Conservation (phyloP, 1,140 invertebrate genomes). For the Temnothorax curvispinosus region DNA sequence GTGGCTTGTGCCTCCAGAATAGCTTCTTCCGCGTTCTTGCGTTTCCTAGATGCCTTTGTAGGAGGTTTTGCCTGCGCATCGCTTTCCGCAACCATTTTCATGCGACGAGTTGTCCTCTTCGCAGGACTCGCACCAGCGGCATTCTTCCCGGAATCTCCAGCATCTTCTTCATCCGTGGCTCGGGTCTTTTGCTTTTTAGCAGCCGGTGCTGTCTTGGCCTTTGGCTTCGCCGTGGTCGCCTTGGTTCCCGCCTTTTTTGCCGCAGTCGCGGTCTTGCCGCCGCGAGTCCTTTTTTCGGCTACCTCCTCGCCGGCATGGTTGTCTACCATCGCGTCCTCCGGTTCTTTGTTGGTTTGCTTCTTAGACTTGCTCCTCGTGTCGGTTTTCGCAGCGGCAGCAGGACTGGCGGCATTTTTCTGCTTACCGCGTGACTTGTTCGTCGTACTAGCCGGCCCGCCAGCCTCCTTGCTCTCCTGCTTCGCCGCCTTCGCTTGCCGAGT, state of each 20-base stretch:
- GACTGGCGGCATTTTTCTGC: neutral
- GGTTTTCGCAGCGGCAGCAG: too few species aligned
- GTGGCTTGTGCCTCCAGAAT: neutral
- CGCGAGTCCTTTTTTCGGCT: neutral
- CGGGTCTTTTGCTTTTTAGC: neutral
- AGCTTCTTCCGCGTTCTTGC: neutral
- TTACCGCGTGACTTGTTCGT: neutral
- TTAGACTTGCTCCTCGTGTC: too few species aligned
- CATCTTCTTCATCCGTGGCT: neutral
- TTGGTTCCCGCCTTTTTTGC: conserved; percentile 34
- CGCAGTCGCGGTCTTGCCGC: neutral
- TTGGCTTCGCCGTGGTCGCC: neutral
- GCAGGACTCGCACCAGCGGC: neutral
- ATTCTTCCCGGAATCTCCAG: neutral
- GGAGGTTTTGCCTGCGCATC: too few species aligned
- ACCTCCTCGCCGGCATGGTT: too few species aligned
- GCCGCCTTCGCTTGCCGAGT: neutral
- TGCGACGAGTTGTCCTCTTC: neutral
- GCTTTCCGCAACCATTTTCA: neutral
- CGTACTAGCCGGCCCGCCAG: neutral
- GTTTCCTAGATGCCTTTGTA: neutral
- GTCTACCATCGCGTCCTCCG: too few species aligned
- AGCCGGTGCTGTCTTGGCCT: neutral
- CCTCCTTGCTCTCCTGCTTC: neutral
- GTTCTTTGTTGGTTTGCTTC: too few species aligned